Evolutionary conservation across 2,888 invertebrate species (phyloP).

Genomic region (Lasioglossum vierecki): DNA sequence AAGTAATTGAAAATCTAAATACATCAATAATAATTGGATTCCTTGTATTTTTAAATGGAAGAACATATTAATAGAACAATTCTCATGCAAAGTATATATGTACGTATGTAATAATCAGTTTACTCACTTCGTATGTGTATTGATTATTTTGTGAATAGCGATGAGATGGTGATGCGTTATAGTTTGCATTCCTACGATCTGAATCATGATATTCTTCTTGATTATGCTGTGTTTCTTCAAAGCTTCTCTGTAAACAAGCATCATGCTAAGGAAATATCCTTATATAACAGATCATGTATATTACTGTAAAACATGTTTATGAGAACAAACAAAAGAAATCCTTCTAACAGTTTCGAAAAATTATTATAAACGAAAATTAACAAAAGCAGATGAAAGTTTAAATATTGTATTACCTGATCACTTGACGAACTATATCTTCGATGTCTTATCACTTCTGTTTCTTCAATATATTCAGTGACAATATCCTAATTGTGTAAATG

Average conservation of each 20-base stretch:
- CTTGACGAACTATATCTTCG: constrained; percentile 80
- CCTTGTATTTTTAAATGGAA: constrained; percentile 31
- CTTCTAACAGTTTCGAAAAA: constrained; percentile 15
- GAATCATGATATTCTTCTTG: constrained; percentile 80
- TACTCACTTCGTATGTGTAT: constrained; percentile 80
- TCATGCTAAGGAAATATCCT: constrained; percentile 11
- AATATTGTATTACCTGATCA: constrained; percentile 77
- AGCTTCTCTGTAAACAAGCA: constrained; percentile 74
- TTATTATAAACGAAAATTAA: constrained; percentile 4
- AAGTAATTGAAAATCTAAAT: constrained; percentile 28
- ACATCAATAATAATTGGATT: constrained; percentile 41
- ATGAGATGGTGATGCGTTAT: constrained; percentile 78
- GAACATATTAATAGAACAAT: constrained; percentile 32
- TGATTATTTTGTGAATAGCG: constrained; percentile 80
- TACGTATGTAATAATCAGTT: constrained; percentile 10
- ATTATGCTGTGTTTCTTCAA: constrained; percentile 74
- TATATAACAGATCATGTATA: background rate
- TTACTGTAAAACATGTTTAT: constrained; percentile 2
- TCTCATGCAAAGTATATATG: constrained; percentile 25
- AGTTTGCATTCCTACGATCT: constrained; percentile 82
- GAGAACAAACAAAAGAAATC: background rate
- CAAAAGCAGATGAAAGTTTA: background rate
- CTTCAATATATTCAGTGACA: constrained; percentile 77
- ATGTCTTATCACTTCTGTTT: constrained; percentile 74
- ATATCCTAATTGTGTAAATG: constrained; percentile 74